Percentiles rank a stretch among this genome's conserved stretches.
phyloP scores from a whole-genome alignment of 2,797 vertebrate species.

The Discoglossus pictus region DNA sequence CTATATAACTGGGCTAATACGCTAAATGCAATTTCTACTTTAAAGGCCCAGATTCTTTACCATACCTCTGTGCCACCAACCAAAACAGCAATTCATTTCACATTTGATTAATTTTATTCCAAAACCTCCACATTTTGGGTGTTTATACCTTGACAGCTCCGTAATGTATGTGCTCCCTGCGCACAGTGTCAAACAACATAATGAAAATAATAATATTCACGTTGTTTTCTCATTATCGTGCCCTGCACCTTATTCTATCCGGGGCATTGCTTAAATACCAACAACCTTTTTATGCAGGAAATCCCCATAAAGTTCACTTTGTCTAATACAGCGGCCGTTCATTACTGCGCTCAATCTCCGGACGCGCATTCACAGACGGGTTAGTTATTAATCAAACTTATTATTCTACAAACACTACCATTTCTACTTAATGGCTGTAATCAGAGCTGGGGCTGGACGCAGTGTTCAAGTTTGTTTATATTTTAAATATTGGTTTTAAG shows the following conservation, averaged over 20 bases:
- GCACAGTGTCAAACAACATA: conserved; percentile 12
- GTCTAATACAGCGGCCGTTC: conserved; percentile 14
- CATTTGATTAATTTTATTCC: too few species aligned
- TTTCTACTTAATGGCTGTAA: conserved; percentile 42
- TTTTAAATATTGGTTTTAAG: background rate
- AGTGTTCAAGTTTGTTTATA: background rate
- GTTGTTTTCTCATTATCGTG: conserved; percentile 21
- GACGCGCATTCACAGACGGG: conserved; percentile 20
- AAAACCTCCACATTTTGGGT: too few species aligned
- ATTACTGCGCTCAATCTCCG: conserved; percentile 34
- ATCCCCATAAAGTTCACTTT: conserved; percentile 39
- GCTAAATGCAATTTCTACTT: too few species aligned
- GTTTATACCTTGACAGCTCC: background rate
- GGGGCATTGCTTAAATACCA: conserved; percentile 19
- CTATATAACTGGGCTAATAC: too few species aligned
- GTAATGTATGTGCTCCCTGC: background rate
- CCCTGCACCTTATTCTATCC: conserved; percentile 28
- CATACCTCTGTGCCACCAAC: too few species aligned
- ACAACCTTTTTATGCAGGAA: conserved; percentile 12
- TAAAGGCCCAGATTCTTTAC: too few species aligned
- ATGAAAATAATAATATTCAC: conserved; percentile 17
- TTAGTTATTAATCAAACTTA: conserved; percentile 43
- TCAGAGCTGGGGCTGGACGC: conserved; percentile 20
- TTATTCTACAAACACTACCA: conserved; percentile 25
- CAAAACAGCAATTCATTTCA: too few species aligned